phyloP scores from a whole-genome alignment of 2,113 vertebrate genomes.

The Catharus fuscescens region DNA sequence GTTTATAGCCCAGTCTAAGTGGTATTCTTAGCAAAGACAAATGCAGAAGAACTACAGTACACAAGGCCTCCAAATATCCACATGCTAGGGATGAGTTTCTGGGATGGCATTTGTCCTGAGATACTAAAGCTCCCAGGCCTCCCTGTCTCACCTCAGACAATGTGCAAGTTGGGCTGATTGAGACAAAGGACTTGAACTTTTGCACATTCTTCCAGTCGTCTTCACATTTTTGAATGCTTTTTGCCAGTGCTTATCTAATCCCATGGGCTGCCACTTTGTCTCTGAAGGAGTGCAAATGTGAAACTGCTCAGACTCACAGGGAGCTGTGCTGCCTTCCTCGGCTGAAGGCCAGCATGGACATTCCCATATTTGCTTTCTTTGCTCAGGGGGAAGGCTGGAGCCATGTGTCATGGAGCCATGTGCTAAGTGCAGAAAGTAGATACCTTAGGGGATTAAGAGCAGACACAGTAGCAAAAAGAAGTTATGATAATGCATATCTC shows the following conservation, averaged over 20 bases:
- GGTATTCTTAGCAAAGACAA: not conserved
- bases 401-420: not conserved
- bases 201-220: not conserved
- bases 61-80: not conserved
- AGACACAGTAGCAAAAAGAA: not conserved
- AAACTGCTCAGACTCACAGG: not conserved
- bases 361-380: not conserved
- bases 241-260: not conserved
- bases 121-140: not conserved
- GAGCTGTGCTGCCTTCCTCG: rapidly evolving
- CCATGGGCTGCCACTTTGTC: not conserved
- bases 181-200: not conserved
- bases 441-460: not conserved
- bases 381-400: not conserved
- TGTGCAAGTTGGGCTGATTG: rapidly evolving
- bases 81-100: not conserved
- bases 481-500: not conserved
- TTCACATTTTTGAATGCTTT: not conserved
- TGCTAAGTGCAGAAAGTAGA: not conserved
- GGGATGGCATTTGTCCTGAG: not conserved
- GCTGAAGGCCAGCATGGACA: not conserved
- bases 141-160: not conserved
- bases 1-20: not conserved
- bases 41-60: not conserved
- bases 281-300: not conserved